Base-by-base conservation (phyloP, 2,888 invertebrate species). In the Hypselothyrea guttata region DNA sequence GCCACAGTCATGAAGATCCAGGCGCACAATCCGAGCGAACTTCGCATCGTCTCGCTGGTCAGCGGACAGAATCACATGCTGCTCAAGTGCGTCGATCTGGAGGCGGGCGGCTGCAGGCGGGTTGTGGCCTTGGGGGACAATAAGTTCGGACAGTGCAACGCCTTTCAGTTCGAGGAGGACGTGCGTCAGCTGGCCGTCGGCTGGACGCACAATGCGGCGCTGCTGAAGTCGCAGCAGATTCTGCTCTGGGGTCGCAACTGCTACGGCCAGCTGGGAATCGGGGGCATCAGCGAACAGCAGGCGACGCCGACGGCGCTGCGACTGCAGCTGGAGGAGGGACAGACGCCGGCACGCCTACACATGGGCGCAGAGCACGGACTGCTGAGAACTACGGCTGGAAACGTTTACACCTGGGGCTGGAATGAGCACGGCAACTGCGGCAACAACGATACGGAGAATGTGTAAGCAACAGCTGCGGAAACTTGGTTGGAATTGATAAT, bases 341-440 rank as follows among this genome's bases (percentile, higher is more conserved):
- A 81, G 13, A 41, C 55, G 1, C 86, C 88, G 0, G 78, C 72
- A 4, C 70, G 74, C n/a, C 15, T 90, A 0, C 84, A 88, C 67
- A 89, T 94, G 71, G 96, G 96, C 1, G 95, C 96, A 0, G 96
- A 96, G 82, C 96, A 96, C 85, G 95, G 94, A 38, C 87, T 96
- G 68, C 93, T 94, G 62, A 89, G 95, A 65, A 92, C 92, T 75
- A 92, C 91, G 4, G 92, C 93, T 55, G 93, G 93, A 28, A 91
- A 92, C 44, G 87, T 96, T 4, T 93, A 93, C 85, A 92, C 94
- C 13, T 97, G 96, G 96, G 96, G 96, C 0, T 97, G 96, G 96
- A 96, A 97, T 89, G 96, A 97, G 85, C 96, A 96, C 90, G 95
- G 95, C 33, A 96, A 94, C 87, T 96, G 96, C 81, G 96, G 96